Base-by-base conservation (phyloP, 2,113 vertebrate genomes). In the Heterochromis multidens region DNA sequence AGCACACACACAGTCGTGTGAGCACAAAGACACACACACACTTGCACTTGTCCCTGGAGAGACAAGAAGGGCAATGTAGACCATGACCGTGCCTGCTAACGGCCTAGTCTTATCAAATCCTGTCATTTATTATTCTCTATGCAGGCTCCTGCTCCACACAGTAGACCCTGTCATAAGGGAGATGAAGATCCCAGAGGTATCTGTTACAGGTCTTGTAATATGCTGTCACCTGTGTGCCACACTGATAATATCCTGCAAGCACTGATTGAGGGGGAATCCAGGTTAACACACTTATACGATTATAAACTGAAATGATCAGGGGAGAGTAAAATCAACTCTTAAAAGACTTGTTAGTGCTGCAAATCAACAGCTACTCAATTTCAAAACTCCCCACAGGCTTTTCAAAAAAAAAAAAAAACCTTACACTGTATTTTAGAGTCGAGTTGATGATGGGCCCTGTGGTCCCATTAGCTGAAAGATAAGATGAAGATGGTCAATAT, bases 311-410 rank as follows among this genome's bases (percentile, higher is more conserved):
- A 88, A 89, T 80, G 81, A 86, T 85, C 79, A 77, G 74, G 59
- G 79, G 80, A 70, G 80, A 46, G 65, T 63, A 70, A 83, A 88
- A 91, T 84, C 85, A 90, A 87, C 91, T 85, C 86, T 86, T 91
- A 76, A 90, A 90, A 92, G 86, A 92, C 89, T 90, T 91, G 90
- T 92, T 94, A 94, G 87, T 7, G 57, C 81, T 31, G 81, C 87
- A 91, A 93, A 93, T 94, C 92, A 94, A 93, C 93, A 93, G 91
- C 92, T 90, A 88, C 91, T 93, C 90, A 91, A 93, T 94, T 94
- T 91, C 33, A 84, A 87, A 92, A 79, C 80, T 92, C 94, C 94
- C 94, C 59, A 61, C 76, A 89, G 94, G 91, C 77, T 87, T 85
- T 82, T 82, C 43, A 78, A 57, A 77, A 70, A 19, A 46, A 70